phyloP scores from a whole-genome alignment of 1,140 invertebrate genomes.

The Sitodiplosis mosellana region DNA sequence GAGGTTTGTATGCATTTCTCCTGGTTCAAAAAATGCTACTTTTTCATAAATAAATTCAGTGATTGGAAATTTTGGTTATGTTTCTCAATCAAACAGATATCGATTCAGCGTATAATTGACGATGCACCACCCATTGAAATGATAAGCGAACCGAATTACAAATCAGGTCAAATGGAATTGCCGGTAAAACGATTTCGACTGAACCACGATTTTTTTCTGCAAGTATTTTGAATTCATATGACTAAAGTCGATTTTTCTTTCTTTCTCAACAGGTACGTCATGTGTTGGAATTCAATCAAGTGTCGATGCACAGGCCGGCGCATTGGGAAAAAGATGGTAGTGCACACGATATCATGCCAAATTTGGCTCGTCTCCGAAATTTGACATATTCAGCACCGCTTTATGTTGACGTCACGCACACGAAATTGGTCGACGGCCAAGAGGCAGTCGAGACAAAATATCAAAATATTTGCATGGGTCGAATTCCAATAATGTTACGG shows the following conservation, averaged over 20 bases:
- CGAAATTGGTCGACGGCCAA: conserved; percentile 74
- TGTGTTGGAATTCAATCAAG: conserved; percentile 93
- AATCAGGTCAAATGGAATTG: conserved; percentile 75
- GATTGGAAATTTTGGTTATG: too few relatives aligned
- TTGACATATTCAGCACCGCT: conserved; percentile 91
- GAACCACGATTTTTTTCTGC: conserved; percentile 2
- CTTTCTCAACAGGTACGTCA: conserved; percentile 59
- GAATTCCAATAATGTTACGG: conserved; percentile 97
- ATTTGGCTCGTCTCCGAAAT: conserved; percentile 80
- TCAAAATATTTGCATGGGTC: conserved; percentile 96
- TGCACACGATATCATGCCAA: conserved; percentile 97
- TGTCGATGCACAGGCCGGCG: conserved; percentile 95
- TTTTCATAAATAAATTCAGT: not conserved
- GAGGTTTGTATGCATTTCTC: conserved; percentile 28
- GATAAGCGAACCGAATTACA: conserved; percentile 93
- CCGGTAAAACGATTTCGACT: conserved; percentile 37
- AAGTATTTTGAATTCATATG: not conserved
- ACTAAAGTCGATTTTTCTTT: too few relatives aligned
- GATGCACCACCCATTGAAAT: conserved; percentile 94
- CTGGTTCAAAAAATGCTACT: too few relatives aligned
- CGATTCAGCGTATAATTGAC: conserved; percentile 95
- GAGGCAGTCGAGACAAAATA: conserved; percentile 85
- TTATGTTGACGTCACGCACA: conserved; percentile 97
- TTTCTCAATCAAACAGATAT: conserved; percentile 41
- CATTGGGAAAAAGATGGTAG: conserved; percentile 99